Percentiles rank a stretch among this genome's conserved stretches.
Conservation (phyloP, 2,888 invertebrate genomes). For the Rhyacophila evoluta region DNA sequence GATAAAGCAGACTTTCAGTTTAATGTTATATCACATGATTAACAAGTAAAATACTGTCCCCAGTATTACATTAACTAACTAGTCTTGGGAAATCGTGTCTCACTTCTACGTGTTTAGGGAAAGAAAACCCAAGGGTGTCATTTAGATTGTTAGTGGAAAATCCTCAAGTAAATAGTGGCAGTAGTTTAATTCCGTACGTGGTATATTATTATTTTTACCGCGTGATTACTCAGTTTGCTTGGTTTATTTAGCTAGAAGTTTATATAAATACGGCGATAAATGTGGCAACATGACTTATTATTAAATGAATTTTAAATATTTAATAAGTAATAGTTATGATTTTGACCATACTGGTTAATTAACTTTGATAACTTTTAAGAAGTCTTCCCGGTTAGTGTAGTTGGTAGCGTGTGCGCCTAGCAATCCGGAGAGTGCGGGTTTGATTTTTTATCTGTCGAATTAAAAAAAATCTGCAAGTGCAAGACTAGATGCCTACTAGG, state of each 20-base stretch:
- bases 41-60: conserved; percentile 19
- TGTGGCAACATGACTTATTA: too few relatives aligned
- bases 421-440: too few relatives aligned
- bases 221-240: conserved; percentile 9
- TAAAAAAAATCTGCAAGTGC: too few relatives aligned
- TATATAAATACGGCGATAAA: not conserved
- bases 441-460: too few relatives aligned
- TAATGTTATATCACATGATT: conserved; percentile 2
- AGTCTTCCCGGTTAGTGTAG: too few relatives aligned
- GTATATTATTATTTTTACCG: conserved; percentile 35
- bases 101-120: conserved; percentile 34
- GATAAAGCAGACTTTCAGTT: not conserved
- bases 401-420: too few relatives aligned
- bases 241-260: not conserved
- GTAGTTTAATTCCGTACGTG: conserved; percentile 38
- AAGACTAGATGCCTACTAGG: too few relatives aligned
- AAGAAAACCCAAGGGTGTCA: conserved; percentile 30
- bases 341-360: too few relatives aligned
- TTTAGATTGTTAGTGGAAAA: conserved; percentile 27
- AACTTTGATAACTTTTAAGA: too few relatives aligned
- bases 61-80: conserved; percentile 9
- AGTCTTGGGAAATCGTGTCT: conserved; percentile 20
- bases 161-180: conserved; percentile 28
- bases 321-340: too few relatives aligned
- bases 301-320: too few relatives aligned